Base-by-base conservation (phyloP, 1,140 invertebrate species). In the Chlorops oryzae region DNA sequence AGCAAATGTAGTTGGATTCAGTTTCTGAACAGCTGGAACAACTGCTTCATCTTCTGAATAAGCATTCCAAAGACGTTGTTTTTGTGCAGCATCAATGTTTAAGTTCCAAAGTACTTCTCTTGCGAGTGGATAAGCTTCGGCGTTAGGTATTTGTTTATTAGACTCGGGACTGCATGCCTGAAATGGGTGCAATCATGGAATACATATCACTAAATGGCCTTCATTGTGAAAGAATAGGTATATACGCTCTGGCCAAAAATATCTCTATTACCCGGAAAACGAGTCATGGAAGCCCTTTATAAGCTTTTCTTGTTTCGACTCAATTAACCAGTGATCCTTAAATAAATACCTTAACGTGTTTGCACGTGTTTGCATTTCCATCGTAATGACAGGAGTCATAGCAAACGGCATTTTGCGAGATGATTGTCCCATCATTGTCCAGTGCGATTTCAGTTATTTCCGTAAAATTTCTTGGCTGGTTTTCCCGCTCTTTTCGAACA, bases 21-120 rank as follows among this genome's bases (percentile, higher is more conserved):
- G 22, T 0, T 61, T 52, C 40, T 70, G 67, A 10, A 70, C 63
- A 0, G 64, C 61, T 7, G 64, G 67, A 20, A 70, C 23, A 13
- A 62, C 50, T 9, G 59, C 53, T 5, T 63, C 62, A 4, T 60
- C 62, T 39, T 59, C 55, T 32, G 55, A 52, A 32, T 64, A 70
- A 10, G 53, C 44, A 10, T 64, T 54, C 67, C 67, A 70, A 1
- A 70, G 57, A 34, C 57, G 54, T 39, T 61, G 48, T 40, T 70
- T 70, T 17, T 69, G 64, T 17, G 67, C 67, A 6, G 44, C 38
- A 17, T 45, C 51, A 18, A 67, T 58, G 25, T 68, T 70, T 4
- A 70, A 43, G 34, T 67, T 66, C 60, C 62, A 70, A 1, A 70
- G 53, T 10, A 68, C 64, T 20, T 68, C 65, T 0, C 58, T 55